Percentiles rank a stretch among this genome's conserved stretches.
Evolutionary conservation across 2,888 invertebrate species (phyloP).

Genomic region (Lycia hirtaria): DNA sequence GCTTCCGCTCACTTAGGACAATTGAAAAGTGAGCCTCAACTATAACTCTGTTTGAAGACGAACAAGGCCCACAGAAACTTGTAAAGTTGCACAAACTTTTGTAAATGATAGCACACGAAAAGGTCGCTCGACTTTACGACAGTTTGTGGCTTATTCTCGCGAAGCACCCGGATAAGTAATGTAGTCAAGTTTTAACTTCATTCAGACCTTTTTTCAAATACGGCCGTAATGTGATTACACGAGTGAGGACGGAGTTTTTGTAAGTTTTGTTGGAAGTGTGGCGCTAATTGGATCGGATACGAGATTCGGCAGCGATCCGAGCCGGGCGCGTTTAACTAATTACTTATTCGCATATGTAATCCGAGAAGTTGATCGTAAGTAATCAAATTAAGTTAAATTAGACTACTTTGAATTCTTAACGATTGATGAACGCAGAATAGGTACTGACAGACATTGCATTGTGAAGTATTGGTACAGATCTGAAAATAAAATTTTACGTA

Average conservation of each 20-base stretch:
- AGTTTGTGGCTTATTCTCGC: constrained; percentile 5
- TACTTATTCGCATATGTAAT: neutral
- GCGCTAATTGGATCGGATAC: constrained; percentile 19
- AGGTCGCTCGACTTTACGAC: constrained; percentile 8
- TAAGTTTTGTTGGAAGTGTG: constrained; percentile 3
- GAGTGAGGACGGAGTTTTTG: neutral
- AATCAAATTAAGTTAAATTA: neutral
- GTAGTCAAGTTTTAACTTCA: constrained; percentile 6
- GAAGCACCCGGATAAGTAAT: neutral
- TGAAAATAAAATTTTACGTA: no score
- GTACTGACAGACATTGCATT: no score
- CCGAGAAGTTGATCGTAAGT: neutral
- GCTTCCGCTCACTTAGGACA: neutral
- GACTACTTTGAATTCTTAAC: neutral
- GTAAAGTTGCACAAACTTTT: constrained; percentile 8
- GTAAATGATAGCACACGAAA: constrained; percentile 14
- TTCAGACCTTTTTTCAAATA: constrained; percentile 3
- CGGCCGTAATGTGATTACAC: constrained; percentile 8
- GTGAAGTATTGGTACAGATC: no score
- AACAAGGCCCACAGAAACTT: constrained; percentile 1
- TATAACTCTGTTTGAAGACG: constrained; percentile 3
- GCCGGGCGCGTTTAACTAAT: neutral
- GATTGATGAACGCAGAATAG: neutral
- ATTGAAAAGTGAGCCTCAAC: neutral
- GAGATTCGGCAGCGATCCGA: neutral